Percentiles rank a stretch among this genome's conserved stretches.
phyloP scores from a whole-genome alignment of 2,888 invertebrate genomes.

The Polydrusus pterygomalis region DNA sequence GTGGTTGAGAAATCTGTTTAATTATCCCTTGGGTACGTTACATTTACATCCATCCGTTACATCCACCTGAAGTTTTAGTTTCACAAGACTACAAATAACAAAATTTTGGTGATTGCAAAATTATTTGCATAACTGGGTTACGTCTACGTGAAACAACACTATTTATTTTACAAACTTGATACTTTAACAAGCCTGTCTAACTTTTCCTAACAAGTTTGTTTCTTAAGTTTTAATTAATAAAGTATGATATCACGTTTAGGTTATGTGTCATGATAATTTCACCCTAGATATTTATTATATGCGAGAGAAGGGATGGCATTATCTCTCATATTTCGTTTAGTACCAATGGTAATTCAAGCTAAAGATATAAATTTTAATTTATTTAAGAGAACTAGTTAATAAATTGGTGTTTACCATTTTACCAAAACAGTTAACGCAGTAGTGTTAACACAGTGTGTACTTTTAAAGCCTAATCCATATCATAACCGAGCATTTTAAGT shows the following conservation, averaged over 20 bases:
- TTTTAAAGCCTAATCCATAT: no score
- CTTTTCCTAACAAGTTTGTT: neutral
- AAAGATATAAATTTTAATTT: no score
- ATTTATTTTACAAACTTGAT: neutral
- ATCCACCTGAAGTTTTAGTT: constrained; percentile 10
- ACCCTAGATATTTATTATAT: neutral
- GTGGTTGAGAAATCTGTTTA: constrained; percentile 32
- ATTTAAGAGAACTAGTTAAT: no score
- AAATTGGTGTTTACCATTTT: no score
- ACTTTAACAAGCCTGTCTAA: neutral
- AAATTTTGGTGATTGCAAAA: neutral
- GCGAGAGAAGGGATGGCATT: no score
- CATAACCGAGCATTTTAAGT: no score
- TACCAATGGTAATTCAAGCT: no score
- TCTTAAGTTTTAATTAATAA: neutral
- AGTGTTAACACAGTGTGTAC: no score
- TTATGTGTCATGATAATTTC: neutral
- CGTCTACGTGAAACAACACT: neutral
- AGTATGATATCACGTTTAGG: neutral
- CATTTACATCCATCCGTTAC: constrained; percentile 10
- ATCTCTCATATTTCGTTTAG: no score
- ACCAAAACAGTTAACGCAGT: no score
- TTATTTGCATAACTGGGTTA: neutral
- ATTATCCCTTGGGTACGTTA: constrained; percentile 13
- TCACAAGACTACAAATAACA: neutral